phyloP scores from a whole-genome alignment of 2,113 vertebrate species.

The Takifugu bimaculatus region DNA sequence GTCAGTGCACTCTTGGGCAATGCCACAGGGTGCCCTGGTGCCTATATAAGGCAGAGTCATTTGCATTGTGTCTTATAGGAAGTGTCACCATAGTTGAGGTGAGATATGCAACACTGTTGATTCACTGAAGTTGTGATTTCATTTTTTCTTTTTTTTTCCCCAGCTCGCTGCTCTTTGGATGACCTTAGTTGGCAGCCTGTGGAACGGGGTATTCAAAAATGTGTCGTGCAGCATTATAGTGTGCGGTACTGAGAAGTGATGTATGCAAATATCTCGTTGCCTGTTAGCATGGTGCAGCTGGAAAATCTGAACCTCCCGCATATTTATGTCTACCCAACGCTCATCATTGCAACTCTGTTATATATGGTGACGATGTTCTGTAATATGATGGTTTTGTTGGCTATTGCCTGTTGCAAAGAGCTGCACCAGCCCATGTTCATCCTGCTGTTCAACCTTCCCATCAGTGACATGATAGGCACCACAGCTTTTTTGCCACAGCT shows the following conservation, averaged over 20 bases:
- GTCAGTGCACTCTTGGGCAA: neutral
- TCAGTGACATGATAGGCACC: constrained; percentile 60
- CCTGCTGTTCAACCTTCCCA: constrained; percentile 52
- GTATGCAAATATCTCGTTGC: constrained; percentile 17
- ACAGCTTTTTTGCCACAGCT: constrained; percentile 57
- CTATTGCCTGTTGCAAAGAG: constrained; percentile 45
- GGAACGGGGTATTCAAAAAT: neutral
- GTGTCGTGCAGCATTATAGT: neutral
- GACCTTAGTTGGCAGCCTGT: too few relatives aligned
- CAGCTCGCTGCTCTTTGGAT: too few relatives aligned
- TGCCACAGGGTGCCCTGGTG: neutral
- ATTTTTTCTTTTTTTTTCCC: neutral
- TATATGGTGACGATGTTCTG: constrained; percentile 50
- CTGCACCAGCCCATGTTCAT: too few relatives aligned
- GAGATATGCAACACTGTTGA: too few relatives aligned
- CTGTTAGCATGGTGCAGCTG: constrained; percentile 22
- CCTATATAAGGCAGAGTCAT: neutral
- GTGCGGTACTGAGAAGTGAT: neutral
- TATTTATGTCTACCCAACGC: constrained; percentile 40
- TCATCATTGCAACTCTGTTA: constrained; percentile 40
- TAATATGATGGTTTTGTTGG: constrained; percentile 50
- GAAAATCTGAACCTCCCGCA: constrained; percentile 34
- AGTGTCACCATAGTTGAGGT: too few relatives aligned
- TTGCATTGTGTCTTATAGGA: neutral
- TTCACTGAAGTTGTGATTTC: too few relatives aligned